Evolutionary conservation across 2,888 invertebrate species (phyloP).

Genomic region (Mechanitis messenoides): DNA sequence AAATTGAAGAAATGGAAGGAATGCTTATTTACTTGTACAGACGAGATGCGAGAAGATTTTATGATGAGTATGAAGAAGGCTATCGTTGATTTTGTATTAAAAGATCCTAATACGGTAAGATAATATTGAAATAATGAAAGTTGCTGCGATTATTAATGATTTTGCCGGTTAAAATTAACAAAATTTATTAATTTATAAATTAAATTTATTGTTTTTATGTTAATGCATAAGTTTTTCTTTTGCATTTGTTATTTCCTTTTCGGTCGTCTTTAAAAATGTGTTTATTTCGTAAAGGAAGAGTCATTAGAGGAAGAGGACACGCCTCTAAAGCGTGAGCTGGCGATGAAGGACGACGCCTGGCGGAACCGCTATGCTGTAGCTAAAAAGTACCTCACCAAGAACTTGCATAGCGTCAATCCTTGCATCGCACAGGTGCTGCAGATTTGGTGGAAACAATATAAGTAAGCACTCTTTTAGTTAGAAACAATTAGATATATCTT

Average conservation of each 20-base stretch:
- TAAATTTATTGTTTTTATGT: too few relatives aligned
- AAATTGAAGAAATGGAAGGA: constrained; percentile 79
- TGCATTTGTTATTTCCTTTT: too few relatives aligned
- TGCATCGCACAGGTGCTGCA: constrained; percentile 87
- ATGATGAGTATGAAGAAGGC: constrained; percentile 92
- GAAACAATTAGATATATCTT: not conserved
- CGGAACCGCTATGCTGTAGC: constrained; percentile 69
- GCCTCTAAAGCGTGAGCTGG: constrained; percentile 75
- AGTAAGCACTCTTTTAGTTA: constrained; percentile 63
- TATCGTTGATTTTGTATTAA: constrained; percentile 92
- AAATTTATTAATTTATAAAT: too few relatives aligned
- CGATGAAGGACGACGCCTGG: constrained; percentile 81
- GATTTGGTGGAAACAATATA: constrained; percentile 88
- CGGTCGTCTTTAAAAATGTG: not conserved
- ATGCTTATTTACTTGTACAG: constrained; percentile 78
- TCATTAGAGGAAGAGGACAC: constrained; percentile 70
- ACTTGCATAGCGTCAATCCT: constrained; percentile 86
- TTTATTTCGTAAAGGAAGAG: constrained; percentile 52
- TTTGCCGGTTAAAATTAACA: too few relatives aligned
- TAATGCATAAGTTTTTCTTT: too few relatives aligned
- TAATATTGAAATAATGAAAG: constrained; percentile 9
- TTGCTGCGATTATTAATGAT: not conserved
- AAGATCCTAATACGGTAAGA: constrained; percentile 79
- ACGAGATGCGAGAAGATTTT: constrained; percentile 91
- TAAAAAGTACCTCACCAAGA: constrained; percentile 61